Conservation (phyloP, 1,140 invertebrate genomes). For the Ericerus pela region DNA sequence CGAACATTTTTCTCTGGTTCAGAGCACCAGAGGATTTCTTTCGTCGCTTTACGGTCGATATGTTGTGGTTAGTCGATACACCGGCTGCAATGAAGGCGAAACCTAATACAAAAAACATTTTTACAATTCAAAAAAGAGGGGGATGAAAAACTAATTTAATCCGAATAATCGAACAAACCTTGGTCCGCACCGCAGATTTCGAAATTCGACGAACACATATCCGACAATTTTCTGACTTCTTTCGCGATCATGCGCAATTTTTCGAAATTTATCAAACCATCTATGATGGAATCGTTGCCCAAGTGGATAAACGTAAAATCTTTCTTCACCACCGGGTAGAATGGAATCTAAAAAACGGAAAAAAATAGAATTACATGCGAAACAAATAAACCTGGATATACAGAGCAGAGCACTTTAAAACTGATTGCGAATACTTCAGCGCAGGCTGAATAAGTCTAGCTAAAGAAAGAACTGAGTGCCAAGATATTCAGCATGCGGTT, state of each 20-base stretch:
- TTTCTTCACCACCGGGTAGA: conserved; percentile 91
- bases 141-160: not conserved
- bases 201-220: conserved; percentile 91
- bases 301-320: conserved; percentile 96
- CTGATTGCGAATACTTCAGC: too few relatives aligned
- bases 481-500: too few relatives aligned
- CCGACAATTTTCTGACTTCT: conserved; percentile 81
- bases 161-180: not conserved
- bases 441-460: too few relatives aligned
- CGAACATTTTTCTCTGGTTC: conserved; percentile 96
- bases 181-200: conserved; percentile 49
- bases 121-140: not conserved
- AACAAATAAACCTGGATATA: too few relatives aligned
- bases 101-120: not conserved
- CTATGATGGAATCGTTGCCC: conserved; percentile 88
- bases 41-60: conserved; percentile 75
- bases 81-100: conserved; percentile 32
- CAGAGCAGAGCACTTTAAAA: too few relatives aligned
- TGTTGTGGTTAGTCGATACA: conserved; percentile 36
- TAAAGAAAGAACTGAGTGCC: too few relatives aligned
- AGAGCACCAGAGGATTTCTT: conserved; percentile 82
- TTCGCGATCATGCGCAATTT: conserved; percentile 97
- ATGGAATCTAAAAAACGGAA: conserved; percentile 61
- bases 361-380: too few relatives aligned
- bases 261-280: conserved; percentile 92